phyloP scores from a whole-genome alignment of 2,113 vertebrate species.

The Butastur rufipennis region DNA sequence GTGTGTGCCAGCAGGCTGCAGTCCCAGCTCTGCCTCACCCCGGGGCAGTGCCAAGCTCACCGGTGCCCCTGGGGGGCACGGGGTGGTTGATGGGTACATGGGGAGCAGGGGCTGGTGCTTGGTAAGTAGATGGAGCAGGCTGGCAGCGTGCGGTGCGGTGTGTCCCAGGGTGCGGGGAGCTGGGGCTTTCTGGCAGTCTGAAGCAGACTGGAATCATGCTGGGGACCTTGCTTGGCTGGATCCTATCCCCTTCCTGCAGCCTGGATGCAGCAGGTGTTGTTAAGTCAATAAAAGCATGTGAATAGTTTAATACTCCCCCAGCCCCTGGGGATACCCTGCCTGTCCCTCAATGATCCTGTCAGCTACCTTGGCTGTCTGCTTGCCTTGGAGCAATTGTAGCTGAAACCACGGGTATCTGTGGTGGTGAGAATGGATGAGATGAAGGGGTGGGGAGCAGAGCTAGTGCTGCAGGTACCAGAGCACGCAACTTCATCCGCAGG shows the following conservation, averaged over 20 bases:
- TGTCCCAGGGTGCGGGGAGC: background rate
- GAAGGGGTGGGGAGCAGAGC: background rate
- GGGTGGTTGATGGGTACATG: accelerated
- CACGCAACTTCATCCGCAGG: background rate
- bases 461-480: background rate
- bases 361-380: background rate
- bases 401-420: background rate
- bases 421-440: background rate
- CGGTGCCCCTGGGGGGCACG: background rate
- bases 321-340: background rate
- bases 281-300: background rate
- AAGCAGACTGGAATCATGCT: background rate
- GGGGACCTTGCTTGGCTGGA: background rate
- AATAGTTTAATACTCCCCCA: background rate
- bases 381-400: accelerated
- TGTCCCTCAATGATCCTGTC: accelerated
- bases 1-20: background rate
- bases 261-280: background rate
- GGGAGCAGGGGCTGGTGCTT: background rate
- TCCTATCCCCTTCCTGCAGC: background rate
- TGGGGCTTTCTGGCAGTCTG: background rate
- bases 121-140: background rate
- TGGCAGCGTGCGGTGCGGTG: background rate
- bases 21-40: background rate
- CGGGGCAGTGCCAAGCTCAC: background rate